phyloP scores from a whole-genome alignment of 2,113 vertebrate genomes.

The Halichoerus grypus region DNA sequence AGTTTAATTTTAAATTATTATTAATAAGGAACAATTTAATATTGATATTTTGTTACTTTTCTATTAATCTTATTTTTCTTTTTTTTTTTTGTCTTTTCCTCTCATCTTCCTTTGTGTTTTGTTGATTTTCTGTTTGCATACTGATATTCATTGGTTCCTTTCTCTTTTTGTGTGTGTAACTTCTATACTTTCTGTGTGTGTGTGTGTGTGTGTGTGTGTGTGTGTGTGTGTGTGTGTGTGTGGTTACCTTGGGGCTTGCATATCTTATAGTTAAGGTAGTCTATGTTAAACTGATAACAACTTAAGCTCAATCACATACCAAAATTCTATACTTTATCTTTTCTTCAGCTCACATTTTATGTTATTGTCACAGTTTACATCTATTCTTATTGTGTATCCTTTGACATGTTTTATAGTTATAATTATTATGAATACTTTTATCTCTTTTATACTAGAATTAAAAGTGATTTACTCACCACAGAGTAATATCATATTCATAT shows the following conservation, averaged over 20 bases:
- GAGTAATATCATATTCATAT: neutral
- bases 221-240: neutral
- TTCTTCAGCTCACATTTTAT: neutral
- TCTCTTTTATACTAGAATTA: neutral
- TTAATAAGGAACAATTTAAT: neutral
- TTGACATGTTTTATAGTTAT: neutral
- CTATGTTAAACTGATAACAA: neutral
- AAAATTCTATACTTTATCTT: neutral
- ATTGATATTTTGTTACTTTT: neutral
- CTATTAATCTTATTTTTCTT: neutral
- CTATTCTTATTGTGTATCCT: neutral
- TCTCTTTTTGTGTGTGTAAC: neutral
- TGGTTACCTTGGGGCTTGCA: neutral
- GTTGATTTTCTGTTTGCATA: neutral
- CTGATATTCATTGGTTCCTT: neutral
- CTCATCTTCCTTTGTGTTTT: neutral
- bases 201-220: neutral
- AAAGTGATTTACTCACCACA: neutral
- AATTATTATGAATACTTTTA: neutral
- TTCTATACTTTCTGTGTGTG: neutral
- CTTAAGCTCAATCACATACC: neutral
- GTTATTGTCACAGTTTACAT: neutral
- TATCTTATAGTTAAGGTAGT: neutral
- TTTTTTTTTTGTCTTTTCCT: neutral
- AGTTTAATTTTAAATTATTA: neutral